Base-by-base conservation (phyloP, 1,140 invertebrate genomes). In the Meteorus sp. region DNA sequence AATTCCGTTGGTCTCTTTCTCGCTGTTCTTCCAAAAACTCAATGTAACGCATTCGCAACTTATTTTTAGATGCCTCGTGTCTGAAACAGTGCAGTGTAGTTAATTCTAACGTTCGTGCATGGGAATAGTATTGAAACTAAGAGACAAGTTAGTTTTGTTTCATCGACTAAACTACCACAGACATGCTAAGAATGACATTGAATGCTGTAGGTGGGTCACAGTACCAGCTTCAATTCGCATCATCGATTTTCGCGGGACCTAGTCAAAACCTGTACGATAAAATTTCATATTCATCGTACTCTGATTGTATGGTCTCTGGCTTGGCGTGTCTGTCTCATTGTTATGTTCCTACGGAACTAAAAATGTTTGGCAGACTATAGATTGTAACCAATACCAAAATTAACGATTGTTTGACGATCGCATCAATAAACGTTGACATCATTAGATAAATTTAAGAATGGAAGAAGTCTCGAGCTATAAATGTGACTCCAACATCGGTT, bases 21-120 rank as follows among this genome's bases (percentile, higher is more conserved):
- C 73, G 72, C 61, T 86, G 84, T 66, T 85, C 84, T 59, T 86
- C 84, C 47, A 86, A 68, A 70, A 86, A 86, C 23, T 81, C 77
- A 43, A 85, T 83, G 64, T 86, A 86, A 64, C 83, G 81, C 44
- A 82, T 73, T 52, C 82, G 74, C 15, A 84, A 71, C 63, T 78
- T 83, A 59, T 81, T 81, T 56, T 83, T 80, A 55, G 76, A 79
- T 8, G 62, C 61, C 37, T 78, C 70, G 15, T 75, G 78, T 59
- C 78, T 81, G 67, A 22, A 77, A 69, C 43, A 48, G 56, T 52
- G 56, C 57, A 35, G 45, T 11, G 19, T 41, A 59, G 41, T 29
- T 45, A 57, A 53, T 41, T 17, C 31, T 31, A 8, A 50, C 45
- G 19, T 25, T 39, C 11, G 11, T 3, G 2, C n/a, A 8, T 37